phyloP scores from a whole-genome alignment of 2,797 vertebrate genomes.

The Ciconia nigra region DNA sequence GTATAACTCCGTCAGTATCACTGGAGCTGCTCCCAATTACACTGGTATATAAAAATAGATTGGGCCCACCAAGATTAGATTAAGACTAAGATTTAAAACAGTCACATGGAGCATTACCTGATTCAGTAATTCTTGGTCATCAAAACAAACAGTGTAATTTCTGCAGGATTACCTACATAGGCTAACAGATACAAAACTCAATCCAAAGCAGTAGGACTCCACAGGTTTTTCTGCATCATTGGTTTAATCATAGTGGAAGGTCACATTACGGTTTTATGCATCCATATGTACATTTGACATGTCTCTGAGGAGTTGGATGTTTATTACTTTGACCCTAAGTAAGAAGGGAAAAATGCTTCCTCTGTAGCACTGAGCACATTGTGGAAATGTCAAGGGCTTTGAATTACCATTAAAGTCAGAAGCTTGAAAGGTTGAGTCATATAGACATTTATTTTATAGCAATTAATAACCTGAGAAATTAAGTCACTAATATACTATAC shows the following conservation, averaged over 20 bases:
- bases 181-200: not conserved
- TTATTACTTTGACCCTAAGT: constrained; percentile 29
- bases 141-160: not conserved
- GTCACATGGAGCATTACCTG: not conserved
- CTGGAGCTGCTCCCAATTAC: not conserved
- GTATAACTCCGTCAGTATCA: not conserved
- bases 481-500: constrained; percentile 6
- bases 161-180: not conserved
- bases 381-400: constrained; percentile 51
- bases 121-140: not conserved
- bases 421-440: constrained; percentile 42
- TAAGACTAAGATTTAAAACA: not conserved
- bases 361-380: not conserved
- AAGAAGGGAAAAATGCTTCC: not conserved
- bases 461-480: constrained; percentile 55
- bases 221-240: not conserved
- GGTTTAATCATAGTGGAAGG: not conserved
- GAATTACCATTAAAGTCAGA: constrained; percentile 13
- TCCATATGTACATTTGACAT: not conserved
- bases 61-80: not conserved
- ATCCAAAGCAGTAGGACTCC: not conserved
- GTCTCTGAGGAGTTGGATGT: not conserved
- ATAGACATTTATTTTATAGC: constrained; percentile 17
- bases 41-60: not conserved
- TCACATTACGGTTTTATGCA: not conserved